Evolutionary conservation across 1,140 invertebrate genomes (phyloP), one percentile per base, ranked within the genome.

Genomic region (Camponotus pennsylvanicus): DNA sequence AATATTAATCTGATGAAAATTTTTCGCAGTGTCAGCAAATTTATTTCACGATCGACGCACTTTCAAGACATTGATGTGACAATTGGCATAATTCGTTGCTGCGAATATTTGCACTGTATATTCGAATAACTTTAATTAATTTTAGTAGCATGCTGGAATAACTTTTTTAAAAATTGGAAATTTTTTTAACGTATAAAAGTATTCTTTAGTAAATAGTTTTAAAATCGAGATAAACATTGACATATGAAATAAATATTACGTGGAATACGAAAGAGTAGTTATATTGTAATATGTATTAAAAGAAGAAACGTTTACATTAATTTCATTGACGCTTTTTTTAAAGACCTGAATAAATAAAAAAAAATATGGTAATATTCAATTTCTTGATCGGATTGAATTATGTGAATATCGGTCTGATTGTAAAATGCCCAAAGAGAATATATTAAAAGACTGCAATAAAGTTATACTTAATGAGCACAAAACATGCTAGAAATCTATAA

Each of bases 381-480:
- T 91, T 69, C 85, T 52, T 27, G 88, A 66, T 75, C 87, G 70
- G 69, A 4, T 27, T 1, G 55, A 82, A 78, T 84, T 84, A 57
- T 84, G 63, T 78, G 86, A 86, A 86, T 86, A 88, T 89, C 61
- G 64, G 59, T 84, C 77, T 77, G 71, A 55, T 32, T 45, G 4
- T 27, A 52, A 45, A 71, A 13, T 34, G 21, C 37, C 37, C 45
- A 75, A 57, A 40, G 9, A 40, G 15, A 3, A 27, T 57, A 15
- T 8, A 21, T 76, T 37, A 18, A 37, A 18, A 37, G 13, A 21
- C 8, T 40, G 2, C 1, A 40, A 27, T 15, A 18, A 61, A 76
- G 32, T 34, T 37, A 64, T 34, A 1, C 7, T n/a, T 57, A 57
- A 57, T 8, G n/a, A 8, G n/a, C 8, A 57, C n/a, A 21, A 57